A percentile compares a stretch with the other conserved stretches of the same genome.
These are phyloP conservation scores for Tachyglossus aculeatus DNA, from an alignment of 2,797 vertebrate genomes.

Conservation along the genomic window DNA sequence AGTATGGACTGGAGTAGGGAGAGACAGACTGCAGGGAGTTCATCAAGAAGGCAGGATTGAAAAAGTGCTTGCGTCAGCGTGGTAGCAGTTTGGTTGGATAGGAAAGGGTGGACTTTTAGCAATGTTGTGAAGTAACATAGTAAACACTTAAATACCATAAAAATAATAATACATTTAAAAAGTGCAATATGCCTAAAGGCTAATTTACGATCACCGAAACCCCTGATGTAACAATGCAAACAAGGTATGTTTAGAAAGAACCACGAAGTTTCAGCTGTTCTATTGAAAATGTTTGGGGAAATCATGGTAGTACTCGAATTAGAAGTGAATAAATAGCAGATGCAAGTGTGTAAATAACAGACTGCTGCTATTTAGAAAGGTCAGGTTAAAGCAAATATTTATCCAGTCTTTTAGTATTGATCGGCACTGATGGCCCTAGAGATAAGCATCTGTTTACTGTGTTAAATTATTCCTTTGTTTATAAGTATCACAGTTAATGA, in stretches of 20 bases:
- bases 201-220: not conserved
- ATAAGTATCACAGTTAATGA: no score
- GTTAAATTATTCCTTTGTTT: no score
- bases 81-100: no score
- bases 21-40: no score
- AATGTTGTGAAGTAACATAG: no score
- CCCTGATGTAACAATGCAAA: no score
- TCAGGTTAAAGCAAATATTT: conserved; percentile 8
- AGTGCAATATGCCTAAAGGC: not conserved
- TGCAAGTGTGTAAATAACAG: not conserved
- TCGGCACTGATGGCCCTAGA: not conserved
- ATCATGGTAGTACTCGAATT: not conserved
- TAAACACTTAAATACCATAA: no score
- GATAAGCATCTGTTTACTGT: not conserved
- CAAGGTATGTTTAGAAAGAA: not conserved
- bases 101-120: no score
- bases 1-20: no score
- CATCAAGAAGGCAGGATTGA: no score
- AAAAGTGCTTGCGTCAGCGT: no score
- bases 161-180: no score
- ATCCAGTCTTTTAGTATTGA: not conserved
- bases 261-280: not conserved
- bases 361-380: not conserved
- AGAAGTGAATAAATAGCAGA: not conserved
- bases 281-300: not conserved